phyloP scores from a whole-genome alignment of 2,113 vertebrate genomes.

The Nannospalax galili region DNA sequence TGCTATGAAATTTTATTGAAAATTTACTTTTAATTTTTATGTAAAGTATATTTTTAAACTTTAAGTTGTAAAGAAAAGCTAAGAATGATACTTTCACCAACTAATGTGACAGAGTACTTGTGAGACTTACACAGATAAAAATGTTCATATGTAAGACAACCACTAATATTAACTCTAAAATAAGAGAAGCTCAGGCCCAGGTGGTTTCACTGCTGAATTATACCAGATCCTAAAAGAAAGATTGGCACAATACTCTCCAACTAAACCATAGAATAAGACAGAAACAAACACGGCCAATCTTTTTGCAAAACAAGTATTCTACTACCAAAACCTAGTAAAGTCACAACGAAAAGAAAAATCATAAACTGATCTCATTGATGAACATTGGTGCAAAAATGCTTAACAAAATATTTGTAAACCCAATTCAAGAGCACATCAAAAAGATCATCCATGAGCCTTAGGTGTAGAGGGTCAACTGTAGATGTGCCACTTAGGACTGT shows the following conservation, averaged over 20 bases:
- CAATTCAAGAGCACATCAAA: neutral
- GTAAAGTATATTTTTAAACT: neutral
- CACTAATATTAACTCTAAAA: neutral
- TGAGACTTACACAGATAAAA: neutral
- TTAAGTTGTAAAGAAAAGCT: neutral
- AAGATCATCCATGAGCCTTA: neutral
- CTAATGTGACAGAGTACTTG: neutral
- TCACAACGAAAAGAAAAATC: neutral
- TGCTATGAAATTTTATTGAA: neutral
- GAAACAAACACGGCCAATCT: neutral
- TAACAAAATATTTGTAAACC: neutral
- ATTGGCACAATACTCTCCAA: neutral
- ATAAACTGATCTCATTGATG: neutral
- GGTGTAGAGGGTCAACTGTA: neutral
- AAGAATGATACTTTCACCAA: neutral
- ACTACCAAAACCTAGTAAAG: neutral
- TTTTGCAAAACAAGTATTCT: neutral
- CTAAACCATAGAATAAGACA: too few relatives aligned
- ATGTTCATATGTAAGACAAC: neutral
- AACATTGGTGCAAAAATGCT: too few relatives aligned
- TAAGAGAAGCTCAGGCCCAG: neutral
- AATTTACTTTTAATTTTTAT: neutral
- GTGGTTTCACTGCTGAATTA: neutral
- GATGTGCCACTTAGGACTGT: neutral
- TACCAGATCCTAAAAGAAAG: neutral